Evolutionary conservation across 2,888 invertebrate genomes (phyloP), one percentile per base, ranked within the genome.

Genomic region (Microlaimidae sp.): DNA sequence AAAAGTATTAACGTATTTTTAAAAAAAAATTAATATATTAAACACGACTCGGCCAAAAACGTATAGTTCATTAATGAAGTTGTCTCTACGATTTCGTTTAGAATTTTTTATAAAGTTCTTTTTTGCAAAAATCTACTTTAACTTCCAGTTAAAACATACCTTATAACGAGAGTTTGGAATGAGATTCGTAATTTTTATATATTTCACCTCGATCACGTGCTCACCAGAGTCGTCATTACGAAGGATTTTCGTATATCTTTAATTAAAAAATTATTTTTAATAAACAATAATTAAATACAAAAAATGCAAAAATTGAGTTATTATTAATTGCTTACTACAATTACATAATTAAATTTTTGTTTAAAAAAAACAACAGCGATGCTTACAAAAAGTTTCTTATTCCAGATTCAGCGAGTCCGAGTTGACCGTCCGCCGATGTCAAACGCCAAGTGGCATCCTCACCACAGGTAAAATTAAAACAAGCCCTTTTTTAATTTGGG

Each of bases 211-310:
- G 50, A 97, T 75, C 57, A 92, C 78, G 78, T 97, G 97, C 65
- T 93, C 93, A 47, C 93, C 90, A 0, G 92, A 90, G 73, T 95
- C 92, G 66, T 95, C 92, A 55, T 86, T 89, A 62, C 90, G 83
- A 0, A 90, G 89, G 50, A 88, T 86, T 71, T 95, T 92, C 0
- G 89, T 93, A 70, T 97, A 89, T 64, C 83, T 83, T n/a, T n/a
- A n/a, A n/a, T n/a, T n/a, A n/a, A n/a, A 61, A 60, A 53, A 57
- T 42, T 43, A 51, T 51, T 23, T 41, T n/a, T 17, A 48, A 28
- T 10, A 17, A 32, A 23, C n/a, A 1, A 2, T 23, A 23, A 38
- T 27, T 4, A n/a, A n/a, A n/a, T n/a, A 24, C n/a, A 21, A 38
- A 26, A 4, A 13, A 7, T 4, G 23, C 32, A 47, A 25, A 53